phyloP scores from a whole-genome alignment of 2,113 vertebrate species.

The Dasyprocta punctata region DNA sequence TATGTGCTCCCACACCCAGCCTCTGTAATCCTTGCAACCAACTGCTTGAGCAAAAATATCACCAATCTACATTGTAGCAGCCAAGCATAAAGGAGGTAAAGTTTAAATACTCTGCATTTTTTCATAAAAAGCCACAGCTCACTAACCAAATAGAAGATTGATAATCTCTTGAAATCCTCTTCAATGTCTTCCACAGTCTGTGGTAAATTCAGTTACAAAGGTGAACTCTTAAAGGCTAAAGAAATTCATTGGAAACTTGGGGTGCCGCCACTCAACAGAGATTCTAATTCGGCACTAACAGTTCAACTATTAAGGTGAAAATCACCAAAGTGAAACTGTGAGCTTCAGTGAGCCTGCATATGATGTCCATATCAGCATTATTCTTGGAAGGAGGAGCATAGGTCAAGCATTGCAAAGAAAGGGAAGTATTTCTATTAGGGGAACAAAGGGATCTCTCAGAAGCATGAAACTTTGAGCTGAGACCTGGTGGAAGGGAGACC shows the following conservation, averaged over 20 bases:
- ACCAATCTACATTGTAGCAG: background rate
- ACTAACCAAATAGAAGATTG: slow-evolving; percentile 50
- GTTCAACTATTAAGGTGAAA: slow-evolving; percentile 38
- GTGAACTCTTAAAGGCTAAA: background rate
- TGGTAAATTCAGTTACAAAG: slow-evolving; percentile 47
- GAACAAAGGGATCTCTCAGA: background rate
- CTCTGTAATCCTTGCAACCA: background rate
- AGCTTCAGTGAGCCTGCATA: background rate
- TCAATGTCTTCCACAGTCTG: background rate
- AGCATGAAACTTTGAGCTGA: background rate
- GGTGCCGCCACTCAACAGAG: background rate
- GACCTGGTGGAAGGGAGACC: background rate
- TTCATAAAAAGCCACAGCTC: background rate
- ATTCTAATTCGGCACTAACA: slow-evolving; percentile 17
- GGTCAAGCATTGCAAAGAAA: background rate
- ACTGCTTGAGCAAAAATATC: background rate
- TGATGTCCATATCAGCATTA: background rate
- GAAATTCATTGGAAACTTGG: slow-evolving; percentile 28
- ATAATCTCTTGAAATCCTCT: slow-evolving; percentile 2
- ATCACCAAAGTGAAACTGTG: background rate
- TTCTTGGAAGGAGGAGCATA: background rate
- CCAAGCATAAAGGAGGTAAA: slow-evolving; percentile 1
- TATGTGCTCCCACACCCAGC: too few species aligned
- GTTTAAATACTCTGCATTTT: slow-evolving; percentile 9
- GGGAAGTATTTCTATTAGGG: background rate